Conservation (phyloP, 2,113 vertebrate species). For the Euleptes europaea region DNA sequence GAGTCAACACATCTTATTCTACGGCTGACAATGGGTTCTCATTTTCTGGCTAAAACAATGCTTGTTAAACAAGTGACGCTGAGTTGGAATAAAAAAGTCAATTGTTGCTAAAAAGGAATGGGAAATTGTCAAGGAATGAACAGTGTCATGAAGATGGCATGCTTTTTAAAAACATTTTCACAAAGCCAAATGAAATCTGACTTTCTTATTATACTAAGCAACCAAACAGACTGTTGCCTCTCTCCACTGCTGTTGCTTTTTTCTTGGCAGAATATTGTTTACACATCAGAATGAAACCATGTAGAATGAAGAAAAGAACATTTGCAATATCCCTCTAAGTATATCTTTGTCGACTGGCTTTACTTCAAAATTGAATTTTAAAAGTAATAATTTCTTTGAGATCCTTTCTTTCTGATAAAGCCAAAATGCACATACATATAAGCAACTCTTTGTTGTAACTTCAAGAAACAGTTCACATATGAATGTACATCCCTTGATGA, state of each 20-base stretch:
- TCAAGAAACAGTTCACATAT: neutral
- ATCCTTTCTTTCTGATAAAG: too few species aligned
- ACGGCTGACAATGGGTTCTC: constrained; percentile 18
- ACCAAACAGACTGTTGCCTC: neutral
- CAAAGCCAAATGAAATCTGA: neutral
- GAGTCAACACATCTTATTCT: neutral
- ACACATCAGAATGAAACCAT: constrained; percentile 2
- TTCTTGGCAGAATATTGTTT: constrained; percentile 39
- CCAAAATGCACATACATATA: too few species aligned
- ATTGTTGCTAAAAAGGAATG: neutral
- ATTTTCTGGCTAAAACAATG: neutral
- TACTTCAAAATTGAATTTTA: neutral
- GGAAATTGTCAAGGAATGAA: neutral
- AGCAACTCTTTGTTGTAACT: too few species aligned
- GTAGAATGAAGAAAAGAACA: constrained; percentile 23
- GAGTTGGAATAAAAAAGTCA: constrained; percentile 14
- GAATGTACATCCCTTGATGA: neutral
- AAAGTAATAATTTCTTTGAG: neutral
- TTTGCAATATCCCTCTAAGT: neutral
- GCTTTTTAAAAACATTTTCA: neutral
- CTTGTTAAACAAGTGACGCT: constrained; percentile 11
- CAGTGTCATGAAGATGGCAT: neutral
- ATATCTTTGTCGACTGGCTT: neutral
- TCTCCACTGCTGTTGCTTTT: neutral
- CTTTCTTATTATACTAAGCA: neutral